These are phyloP conservation scores for Drosophila conformis DNA, from an alignment of 2,888 invertebrate species.

Conservation along the genomic window DNA sequence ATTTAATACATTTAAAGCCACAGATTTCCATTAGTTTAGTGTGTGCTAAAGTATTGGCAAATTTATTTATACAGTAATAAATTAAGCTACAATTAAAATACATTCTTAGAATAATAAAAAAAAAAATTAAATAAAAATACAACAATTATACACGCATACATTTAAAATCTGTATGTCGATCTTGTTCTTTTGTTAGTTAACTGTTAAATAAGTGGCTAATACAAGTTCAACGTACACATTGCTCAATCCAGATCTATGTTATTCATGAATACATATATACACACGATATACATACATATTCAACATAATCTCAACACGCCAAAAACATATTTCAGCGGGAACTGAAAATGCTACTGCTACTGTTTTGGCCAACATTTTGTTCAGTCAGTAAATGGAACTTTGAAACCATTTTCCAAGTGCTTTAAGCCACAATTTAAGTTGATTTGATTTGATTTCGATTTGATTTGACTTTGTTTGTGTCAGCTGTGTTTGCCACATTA, in stretches of 20 bases:
- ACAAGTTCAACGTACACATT: slow-evolving; percentile 13
- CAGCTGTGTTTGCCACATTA: slow-evolving; percentile 39
- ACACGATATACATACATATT: not conserved
- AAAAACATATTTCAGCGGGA: not conserved
- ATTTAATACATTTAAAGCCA: slow-evolving; percentile 69
- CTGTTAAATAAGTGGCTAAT: slow-evolving; percentile 30
- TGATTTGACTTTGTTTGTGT: slow-evolving; percentile 12
- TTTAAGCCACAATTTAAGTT: slow-evolving; percentile 10
- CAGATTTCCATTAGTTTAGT: slow-evolving; percentile 48
- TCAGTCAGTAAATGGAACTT: slow-evolving; percentile 56
- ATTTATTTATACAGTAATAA: slow-evolving; percentile 29
- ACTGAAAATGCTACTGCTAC: not conserved
- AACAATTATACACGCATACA: slow-evolving; percentile 26
- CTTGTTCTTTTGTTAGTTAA: slow-evolving; percentile 8
- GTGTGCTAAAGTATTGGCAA: slow-evolving; percentile 39
- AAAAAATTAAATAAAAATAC: slow-evolving; percentile 12
- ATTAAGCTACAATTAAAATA: slow-evolving; percentile 44
- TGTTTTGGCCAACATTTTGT: slow-evolving; percentile 3
- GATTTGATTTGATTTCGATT: slow-evolving; percentile 18
- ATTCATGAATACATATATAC: not conserved
- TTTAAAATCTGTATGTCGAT: slow-evolving; percentile 31
- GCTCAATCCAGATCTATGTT: slow-evolving; percentile 17
- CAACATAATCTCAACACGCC: not conserved
- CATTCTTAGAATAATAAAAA: slow-evolving; percentile 21
- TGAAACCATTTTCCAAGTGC: slow-evolving; percentile 64